Percentiles rank a stretch among this genome's conserved stretches.
phyloP scores from a whole-genome alignment of 2,888 invertebrate genomes.

The Diarsia rubi region DNA sequence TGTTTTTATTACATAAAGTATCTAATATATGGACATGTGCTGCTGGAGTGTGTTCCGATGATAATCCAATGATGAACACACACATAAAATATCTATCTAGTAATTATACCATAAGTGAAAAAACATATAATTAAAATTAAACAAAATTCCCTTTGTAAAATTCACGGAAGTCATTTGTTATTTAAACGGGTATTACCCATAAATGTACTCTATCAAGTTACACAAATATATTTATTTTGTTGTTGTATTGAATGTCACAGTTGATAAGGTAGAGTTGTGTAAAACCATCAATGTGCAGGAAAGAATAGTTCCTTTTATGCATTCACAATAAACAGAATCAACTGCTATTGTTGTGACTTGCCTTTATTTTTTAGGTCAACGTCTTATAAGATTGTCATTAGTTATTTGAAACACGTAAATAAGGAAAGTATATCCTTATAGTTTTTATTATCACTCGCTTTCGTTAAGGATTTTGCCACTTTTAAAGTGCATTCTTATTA shows the following conservation, averaged over 20 bases:
- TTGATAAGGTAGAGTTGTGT: conserved; percentile 20
- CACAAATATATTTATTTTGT: conserved; percentile 1
- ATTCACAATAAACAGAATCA: conserved; percentile 15
- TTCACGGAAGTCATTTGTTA: background rate
- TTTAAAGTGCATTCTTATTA: background rate
- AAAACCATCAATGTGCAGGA: conserved; percentile 19
- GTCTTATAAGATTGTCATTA: background rate
- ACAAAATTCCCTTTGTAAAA: background rate
- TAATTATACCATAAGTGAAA: background rate
- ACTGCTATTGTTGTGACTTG: conserved; percentile 4
- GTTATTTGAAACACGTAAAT: background rate
- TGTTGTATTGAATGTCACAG: background rate
- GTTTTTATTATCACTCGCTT: background rate
- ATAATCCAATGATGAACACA: background rate
- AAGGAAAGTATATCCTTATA: conserved; percentile 6
- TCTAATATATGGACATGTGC: background rate
- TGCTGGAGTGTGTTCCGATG: background rate
- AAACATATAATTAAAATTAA: background rate
- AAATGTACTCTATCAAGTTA: background rate
- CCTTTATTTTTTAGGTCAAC: conserved; percentile 13
- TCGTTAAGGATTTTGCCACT: background rate
- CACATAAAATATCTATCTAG: background rate
- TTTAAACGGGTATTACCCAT: background rate
- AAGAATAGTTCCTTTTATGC: conserved; percentile 28
- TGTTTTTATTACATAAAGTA: background rate